Evolutionary conservation across 2,797 vertebrate species (phyloP), one percentile per base, ranked within the genome.

Genomic region (Lepus townsendii): DNA sequence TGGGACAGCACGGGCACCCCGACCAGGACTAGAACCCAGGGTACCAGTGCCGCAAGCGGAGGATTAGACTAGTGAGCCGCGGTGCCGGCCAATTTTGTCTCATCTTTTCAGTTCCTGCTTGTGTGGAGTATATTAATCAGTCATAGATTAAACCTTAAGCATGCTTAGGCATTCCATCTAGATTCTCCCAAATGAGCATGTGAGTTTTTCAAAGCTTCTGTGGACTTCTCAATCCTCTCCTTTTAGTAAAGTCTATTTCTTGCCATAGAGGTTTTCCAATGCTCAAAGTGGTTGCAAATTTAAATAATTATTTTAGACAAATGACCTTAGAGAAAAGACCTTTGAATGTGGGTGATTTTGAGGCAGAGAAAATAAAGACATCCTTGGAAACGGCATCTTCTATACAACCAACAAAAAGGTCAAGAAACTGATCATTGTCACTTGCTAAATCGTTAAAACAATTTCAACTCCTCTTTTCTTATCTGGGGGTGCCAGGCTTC

Each of bases 231-330:
- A 12, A 47, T 47, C 68, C 32, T 2, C 20, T 4, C 42, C 14
- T 2, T 68, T 79, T 38, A 32, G 26, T 57, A 60, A 42, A 30
- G 6, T 52, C 35, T 68, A 3, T 47, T 80, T 60, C 22, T 65
- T 42, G 6, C 10, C 47, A 2, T 22, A 27, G 32, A 60, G 76
- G 20, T 69, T 57, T 89, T 22, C 10, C 1, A 12, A 6, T 14
- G 27, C 17, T 27, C 32, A 32, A 13, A 54, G 12, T 19, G 65
- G n/a, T 7, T 66, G 16, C 14, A 75, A 66, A 30, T 32, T 83
- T 69, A 84, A 68, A 77, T 6, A 84, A 14, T 71, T 92, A 92
- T 68, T 84, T 77, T 92, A 14, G 60, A 47, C 22, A 68, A 27
- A 62, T 78, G 3, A 16, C 52, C 27, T 54, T 20, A 32, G 13